These are phyloP conservation scores for Sphaerophoria taeniata DNA, from an alignment of 2,888 invertebrate species.

Conservation along the genomic window DNA sequence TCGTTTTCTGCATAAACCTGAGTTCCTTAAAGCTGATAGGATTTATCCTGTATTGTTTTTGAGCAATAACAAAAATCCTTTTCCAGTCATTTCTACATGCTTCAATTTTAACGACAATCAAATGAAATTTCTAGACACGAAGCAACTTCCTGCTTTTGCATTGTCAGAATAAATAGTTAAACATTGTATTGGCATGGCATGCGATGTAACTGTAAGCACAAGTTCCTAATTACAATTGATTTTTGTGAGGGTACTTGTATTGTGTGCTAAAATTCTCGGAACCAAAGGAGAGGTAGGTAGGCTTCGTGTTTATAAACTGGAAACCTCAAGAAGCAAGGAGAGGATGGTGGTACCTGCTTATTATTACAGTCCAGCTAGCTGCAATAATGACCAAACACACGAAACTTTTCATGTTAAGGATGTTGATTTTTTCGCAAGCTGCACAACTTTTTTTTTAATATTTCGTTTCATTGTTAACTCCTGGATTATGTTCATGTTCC, in stretches of 20 bases:
- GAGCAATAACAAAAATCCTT: no score
- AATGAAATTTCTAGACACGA: constrained; percentile 45
- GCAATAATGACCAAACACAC: constrained; percentile 19
- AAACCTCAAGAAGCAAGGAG: background rate
- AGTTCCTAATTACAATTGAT: constrained; percentile 60
- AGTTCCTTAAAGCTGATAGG: no score
- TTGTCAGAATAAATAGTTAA: constrained; percentile 27
- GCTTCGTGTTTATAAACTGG: background rate
- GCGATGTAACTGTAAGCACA: constrained; percentile 34
- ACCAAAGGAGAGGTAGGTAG: background rate
- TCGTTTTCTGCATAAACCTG: no score
- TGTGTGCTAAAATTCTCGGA: background rate
- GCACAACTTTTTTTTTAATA: background rate
- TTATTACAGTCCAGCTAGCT: background rate
- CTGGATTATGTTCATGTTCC: background rate
- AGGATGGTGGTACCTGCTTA: background rate
- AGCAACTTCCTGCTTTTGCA: constrained; percentile 39
- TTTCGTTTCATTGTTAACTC: background rate
- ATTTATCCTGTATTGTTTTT: no score
- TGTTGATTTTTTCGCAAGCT: constrained; percentile 15
- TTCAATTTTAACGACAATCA: constrained; percentile 37
- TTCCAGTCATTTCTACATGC: background rate
- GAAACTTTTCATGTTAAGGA: constrained; percentile 23
- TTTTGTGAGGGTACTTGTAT: constrained; percentile 27
- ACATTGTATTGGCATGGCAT: constrained; percentile 47